Evolutionary conservation across 1,140 invertebrate species (phyloP).

Genomic region (Pinna nobilis): DNA sequence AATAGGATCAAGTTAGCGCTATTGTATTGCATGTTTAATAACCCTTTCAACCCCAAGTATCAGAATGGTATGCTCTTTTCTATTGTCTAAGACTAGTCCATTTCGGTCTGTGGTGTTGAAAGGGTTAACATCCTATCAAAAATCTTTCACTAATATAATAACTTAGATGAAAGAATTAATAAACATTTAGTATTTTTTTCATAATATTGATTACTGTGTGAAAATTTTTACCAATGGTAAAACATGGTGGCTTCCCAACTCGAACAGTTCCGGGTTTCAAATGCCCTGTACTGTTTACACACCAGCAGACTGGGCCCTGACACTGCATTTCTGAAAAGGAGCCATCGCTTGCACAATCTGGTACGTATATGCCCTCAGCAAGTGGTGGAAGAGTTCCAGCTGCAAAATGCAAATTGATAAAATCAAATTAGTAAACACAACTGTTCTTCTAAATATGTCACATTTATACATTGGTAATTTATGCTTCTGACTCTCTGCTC

Average conservation of each 20-base stretch:
- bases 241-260: conserved; percentile 14
- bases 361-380: neutral
- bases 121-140: too few relatives aligned
- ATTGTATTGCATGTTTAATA: too few relatives aligned
- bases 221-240: neutral
- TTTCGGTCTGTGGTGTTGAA: too few relatives aligned
- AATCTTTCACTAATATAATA: too few relatives aligned
- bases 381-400: neutral
- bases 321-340: conserved; percentile 22
- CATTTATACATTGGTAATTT: conserved; percentile 21
- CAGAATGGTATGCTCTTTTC: too few relatives aligned
- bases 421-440: neutral
- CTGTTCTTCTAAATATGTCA: neutral
- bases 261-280: conserved; percentile 4
- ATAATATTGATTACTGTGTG: too few relatives aligned
- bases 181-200: too few relatives aligned
- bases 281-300: conserved; percentile 10
- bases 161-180: too few relatives aligned
- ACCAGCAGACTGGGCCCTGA: conserved; percentile 29
- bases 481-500: conserved; percentile 11
- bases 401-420: conserved; percentile 1
- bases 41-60: too few relatives aligned
- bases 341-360: conserved; percentile 25
- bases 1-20: too few relatives aligned
- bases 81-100: too few relatives aligned